Evolutionary conservation across 2,797 vertebrate species (phyloP), one percentile per base, ranked within the genome.

Genomic region (Falco rusticolus): DNA sequence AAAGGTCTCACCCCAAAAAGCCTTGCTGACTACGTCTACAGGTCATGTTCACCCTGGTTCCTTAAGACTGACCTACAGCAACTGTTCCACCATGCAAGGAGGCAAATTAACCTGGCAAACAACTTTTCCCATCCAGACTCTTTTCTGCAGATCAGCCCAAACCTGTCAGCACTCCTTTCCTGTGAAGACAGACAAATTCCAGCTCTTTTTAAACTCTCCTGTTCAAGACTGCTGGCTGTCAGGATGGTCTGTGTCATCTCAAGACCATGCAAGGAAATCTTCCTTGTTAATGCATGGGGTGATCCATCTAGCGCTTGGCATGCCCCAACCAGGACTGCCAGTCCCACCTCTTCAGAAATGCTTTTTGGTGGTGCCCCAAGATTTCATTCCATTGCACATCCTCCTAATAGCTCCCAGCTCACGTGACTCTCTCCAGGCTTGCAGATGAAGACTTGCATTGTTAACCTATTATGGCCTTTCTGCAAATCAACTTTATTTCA

Each of bases 261-360:
- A 53, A 29, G 53, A 26, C 12, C n/a, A 29, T 0, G 4, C n/a
- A 72, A 80, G 34, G 29, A 51, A 76, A 82, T 21, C 26, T 39
- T 80, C 33, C 63, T 79, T 37, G 14, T 20, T n/a, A 51, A 33
- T 1, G 8, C 41, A 66, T 1, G 5, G 25, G 41, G 19, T 26
- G 34, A 61, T 17, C 24, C 59, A 39, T 7, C n/a, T 12, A 76
- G 43, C 28, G 56, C 34, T 26, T 8, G 6, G 57, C 19, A 48
- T 4, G 3, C 7, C 25, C 34, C 1, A 0, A 43, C 10, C 7
- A 37, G 24, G 37, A 72, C 22, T 37, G 37, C 66, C 0, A 0
- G 26, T 63, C 28, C 24, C 37, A 71, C 4, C 79, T 70, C 65
- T 61, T 37, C 82, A 69, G 47, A 87, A 65, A 65, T 3, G n/a